Base-by-base conservation (phyloP, 2,797 vertebrate species). In the Moxostoma hubbsi region DNA sequence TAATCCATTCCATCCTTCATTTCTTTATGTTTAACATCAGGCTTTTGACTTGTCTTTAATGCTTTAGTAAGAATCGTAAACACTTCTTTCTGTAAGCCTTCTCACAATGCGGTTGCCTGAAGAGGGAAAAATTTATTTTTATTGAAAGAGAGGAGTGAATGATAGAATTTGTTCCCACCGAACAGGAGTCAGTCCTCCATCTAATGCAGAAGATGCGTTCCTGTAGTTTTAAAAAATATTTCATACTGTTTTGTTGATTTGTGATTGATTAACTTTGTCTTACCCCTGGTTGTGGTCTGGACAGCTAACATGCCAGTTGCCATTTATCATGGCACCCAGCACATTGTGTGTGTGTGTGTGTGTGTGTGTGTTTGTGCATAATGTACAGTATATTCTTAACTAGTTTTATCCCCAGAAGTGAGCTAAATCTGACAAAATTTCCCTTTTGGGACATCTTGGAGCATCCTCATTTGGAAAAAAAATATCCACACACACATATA, bases 171-270 rank as follows among this genome's bases (percentile, higher is more conserved):
- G 54, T 54, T 76, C 57, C 53, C 62, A 62, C 59, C 47, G 65
- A 76, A 80, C 73, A 54, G 62, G 24, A 67, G 55, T 81, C 49
- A 65, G 62, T 73, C 43, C 55, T 59, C 57, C 12, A 2, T 55
- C 54, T 73, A 71, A 61, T 18, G 50, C 64, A 62, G 64, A 62
- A 74, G 59, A 64, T 71, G 24, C 58, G 18, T 78, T 69, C 50
- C 69, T 62, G 55, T 6, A 57, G 75, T 75, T 63, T 77, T 51
- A 61, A 67, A 85, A 76, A 64, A 24, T 83, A 78, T 70, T 90
- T 89, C 64, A 73, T 80, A 58, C 89, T 86, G 83, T 89, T 89
- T 86, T 90, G 87, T 89, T 89, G 87, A 82, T 84, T 89, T 91
- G 88, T 89, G 90, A 86, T 80, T 86, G 83, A 87, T 88, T 85